A percentile compares a stretch with the other conserved stretches of the same genome.
phyloP scores from a whole-genome alignment of 2,113 vertebrate genomes.

The Phylloscopus whistleri region DNA sequence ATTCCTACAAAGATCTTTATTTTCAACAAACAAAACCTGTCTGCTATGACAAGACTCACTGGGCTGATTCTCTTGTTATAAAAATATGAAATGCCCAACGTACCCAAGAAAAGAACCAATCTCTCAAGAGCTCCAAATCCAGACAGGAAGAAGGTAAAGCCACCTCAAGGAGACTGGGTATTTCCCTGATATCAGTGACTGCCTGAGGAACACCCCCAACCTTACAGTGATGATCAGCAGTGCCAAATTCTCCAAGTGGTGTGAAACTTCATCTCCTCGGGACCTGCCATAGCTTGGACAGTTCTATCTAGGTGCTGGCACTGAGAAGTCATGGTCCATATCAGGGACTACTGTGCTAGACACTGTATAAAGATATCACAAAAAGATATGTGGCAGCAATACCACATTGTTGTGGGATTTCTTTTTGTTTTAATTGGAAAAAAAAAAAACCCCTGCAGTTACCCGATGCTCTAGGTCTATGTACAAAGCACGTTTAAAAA shows the following conservation, averaged over 20 bases:
- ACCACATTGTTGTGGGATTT: background rate
- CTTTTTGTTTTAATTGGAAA: slow-evolving; percentile 9
- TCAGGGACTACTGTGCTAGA: background rate
- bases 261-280: background rate
- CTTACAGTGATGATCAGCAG: background rate
- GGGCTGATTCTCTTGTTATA: background rate
- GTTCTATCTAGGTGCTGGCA: background rate
- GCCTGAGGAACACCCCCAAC: background rate
- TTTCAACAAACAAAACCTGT: background rate
- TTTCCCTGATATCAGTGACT: background rate
- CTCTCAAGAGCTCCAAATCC: background rate
- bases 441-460: background rate
- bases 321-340: background rate
- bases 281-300: background rate
- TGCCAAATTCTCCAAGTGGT: background rate
- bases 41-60: background rate
- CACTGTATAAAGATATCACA: background rate
- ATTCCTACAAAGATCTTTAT: background rate
- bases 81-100: background rate
- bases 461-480: background rate
- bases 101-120: background rate
- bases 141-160: background rate
- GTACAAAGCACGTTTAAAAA: slow-evolving; percentile 25
- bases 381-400: background rate
- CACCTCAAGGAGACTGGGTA: background rate